Conservation (phyloP, 2,888 invertebrate genomes). For the Ectobius pallidus region DNA sequence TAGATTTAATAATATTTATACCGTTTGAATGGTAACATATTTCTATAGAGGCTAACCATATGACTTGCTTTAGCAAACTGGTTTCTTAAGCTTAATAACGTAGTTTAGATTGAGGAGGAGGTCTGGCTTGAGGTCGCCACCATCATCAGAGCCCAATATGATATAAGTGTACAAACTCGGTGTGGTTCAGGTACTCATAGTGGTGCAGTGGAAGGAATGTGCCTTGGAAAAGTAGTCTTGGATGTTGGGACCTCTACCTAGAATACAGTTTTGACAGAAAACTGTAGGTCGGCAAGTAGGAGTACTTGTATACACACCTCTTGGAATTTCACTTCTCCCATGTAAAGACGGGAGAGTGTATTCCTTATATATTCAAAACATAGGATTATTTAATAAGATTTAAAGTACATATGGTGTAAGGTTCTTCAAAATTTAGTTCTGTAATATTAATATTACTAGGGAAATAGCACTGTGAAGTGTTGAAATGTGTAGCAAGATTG, state of each 20-base stretch:
- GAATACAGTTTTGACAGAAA: constrained; percentile 27
- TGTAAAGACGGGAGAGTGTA: constrained; percentile 20
- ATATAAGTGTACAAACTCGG: constrained; percentile 49
- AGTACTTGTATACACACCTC: constrained; percentile 31
- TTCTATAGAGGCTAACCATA: not conserved
- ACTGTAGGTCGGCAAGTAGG: constrained; percentile 33
- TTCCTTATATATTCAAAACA: constrained; percentile 28
- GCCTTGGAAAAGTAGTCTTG: constrained; percentile 26
- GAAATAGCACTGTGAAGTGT: too few species aligned
- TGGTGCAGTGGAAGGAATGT: constrained; percentile 18
- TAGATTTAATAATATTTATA: too few species aligned
- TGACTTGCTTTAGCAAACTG: not conserved
- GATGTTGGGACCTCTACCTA: constrained; percentile 16
- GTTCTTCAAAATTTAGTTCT: constrained; percentile 32
- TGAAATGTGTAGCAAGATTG: too few species aligned
- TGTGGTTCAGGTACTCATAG: constrained; percentile 46
- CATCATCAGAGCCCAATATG: constrained; percentile 48
- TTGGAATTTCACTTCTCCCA: constrained; percentile 15
- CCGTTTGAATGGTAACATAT: too few species aligned
- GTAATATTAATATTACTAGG: too few species aligned
- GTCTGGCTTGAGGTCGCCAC: constrained; percentile 6
- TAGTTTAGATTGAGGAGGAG: not conserved
- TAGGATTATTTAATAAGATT: constrained; percentile 24
- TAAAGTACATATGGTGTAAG: constrained; percentile 22
- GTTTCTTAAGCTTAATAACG: constrained; percentile 14